Percentiles rank a stretch among this genome's conserved stretches.
Conservation (phyloP, 2,888 invertebrate genomes). For the Crossocerus cetratus region DNA sequence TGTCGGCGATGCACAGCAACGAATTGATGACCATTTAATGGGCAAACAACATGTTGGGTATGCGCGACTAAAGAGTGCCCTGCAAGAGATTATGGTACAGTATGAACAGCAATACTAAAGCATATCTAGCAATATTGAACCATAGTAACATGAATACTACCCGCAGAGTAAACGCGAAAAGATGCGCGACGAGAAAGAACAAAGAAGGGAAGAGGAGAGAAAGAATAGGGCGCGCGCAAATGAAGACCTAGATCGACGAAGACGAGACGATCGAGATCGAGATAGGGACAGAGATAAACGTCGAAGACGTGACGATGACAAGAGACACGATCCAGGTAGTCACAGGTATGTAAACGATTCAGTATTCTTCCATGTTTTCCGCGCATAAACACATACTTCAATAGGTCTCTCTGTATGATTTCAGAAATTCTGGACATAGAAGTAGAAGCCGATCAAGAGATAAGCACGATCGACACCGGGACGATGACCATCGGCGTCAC, state of each 20-base stretch:
- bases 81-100: constrained; percentile 79
- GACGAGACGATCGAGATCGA: constrained; percentile 65
- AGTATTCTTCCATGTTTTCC: background rate
- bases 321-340: constrained; percentile 67
- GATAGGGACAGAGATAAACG: constrained; percentile 70
- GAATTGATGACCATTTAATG: constrained; percentile 98
- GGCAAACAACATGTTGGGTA: constrained; percentile 99
- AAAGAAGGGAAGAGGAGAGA: constrained; percentile 78
- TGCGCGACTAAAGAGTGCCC: constrained; percentile 80
- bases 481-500: constrained; percentile 73
- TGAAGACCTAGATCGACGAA: constrained; percentile 71
- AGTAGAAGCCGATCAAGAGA: constrained; percentile 74
- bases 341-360: constrained; percentile 61
- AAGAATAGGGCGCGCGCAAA: constrained; percentile 75
- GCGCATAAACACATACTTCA: background rate
- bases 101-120: background rate
- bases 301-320: constrained; percentile 72
- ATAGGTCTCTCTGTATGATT: constrained; percentile 7
- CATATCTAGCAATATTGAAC: background rate
- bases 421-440: constrained; percentile 70
- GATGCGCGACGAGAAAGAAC: constrained; percentile 79
- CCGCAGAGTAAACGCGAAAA: constrained; percentile 76
- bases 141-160: too few relatives aligned
- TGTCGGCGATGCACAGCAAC: constrained; percentile 97
- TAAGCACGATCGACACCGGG: constrained; percentile 72